Evolutionary conservation across 2,888 invertebrate species (phyloP).

Genomic region (Synanthedon vespiformis): DNA sequence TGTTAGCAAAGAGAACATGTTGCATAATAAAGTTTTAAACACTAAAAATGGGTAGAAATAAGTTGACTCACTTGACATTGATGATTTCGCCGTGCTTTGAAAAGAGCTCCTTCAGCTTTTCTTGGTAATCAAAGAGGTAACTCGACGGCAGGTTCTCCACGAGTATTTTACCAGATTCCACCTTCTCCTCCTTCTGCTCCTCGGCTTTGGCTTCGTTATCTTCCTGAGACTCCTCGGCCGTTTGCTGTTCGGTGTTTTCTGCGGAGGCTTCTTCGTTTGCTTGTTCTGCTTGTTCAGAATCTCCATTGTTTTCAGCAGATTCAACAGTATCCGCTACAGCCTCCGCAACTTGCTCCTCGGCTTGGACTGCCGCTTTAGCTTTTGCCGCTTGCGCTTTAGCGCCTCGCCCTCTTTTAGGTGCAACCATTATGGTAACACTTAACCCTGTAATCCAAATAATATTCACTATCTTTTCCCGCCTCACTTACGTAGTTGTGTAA

Average conservation of each 20-base stretch:
- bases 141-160: slow-evolving; percentile 59
- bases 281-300: slow-evolving; percentile 26
- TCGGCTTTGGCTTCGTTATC: slow-evolving; percentile 33
- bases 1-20: slow-evolving; percentile 41
- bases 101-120: slow-evolving; percentile 62
- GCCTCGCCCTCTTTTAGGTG: slow-evolving; percentile 59
- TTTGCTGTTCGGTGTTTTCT: no score
- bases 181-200: slow-evolving; percentile 45
- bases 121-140: slow-evolving; percentile 63
- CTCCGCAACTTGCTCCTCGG: slow-evolving; percentile 31
- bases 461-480: slow-evolving; percentile 15
- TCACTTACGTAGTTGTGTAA: slow-evolving; percentile 13
- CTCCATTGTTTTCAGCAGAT: slow-evolving; percentile 46
- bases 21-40: slow-evolving; percentile 10
- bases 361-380: slow-evolving; percentile 36
- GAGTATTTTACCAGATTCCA: slow-evolving; percentile 63
- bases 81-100: slow-evolving; percentile 57
- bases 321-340: slow-evolving; percentile 25
- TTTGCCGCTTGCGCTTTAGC: slow-evolving; percentile 51
- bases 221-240: slow-evolving; percentile 19
- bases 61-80: slow-evolving; percentile 48
- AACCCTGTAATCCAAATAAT: neutral
- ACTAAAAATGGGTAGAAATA: neutral
- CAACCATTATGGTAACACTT: slow-evolving; percentile 43
- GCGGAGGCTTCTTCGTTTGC: slow-evolving; percentile 10